A percentile compares a stretch with the other conserved stretches of the same genome.
These are phyloP conservation scores for Oncorhynchus mykiss DNA, from an alignment of 2,113 vertebrate genomes.

Conservation along the genomic window DNA sequence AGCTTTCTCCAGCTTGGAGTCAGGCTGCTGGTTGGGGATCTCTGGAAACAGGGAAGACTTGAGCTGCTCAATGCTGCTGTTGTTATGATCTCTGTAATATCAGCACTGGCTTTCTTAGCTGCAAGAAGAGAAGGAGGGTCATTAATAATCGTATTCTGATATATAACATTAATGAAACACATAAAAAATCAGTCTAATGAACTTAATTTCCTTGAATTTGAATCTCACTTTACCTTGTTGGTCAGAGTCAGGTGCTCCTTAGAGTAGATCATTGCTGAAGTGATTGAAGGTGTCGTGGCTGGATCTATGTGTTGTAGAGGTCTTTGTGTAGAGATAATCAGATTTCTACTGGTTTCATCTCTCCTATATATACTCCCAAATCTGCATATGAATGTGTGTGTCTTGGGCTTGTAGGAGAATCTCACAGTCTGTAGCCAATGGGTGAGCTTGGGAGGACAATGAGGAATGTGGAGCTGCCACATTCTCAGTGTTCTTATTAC, in stretches of 20 bases:
- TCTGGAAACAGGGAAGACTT: constrained; percentile 48
- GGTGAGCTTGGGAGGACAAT: constrained; percentile 24
- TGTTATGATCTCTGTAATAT: constrained; percentile 69
- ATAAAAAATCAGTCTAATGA: background rate
- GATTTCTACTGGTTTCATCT: constrained; percentile 38
- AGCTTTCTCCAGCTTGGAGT: constrained; percentile 59
- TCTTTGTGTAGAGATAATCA: constrained; percentile 49
- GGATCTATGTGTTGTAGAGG: constrained; percentile 57
- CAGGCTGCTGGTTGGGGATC: constrained; percentile 35
- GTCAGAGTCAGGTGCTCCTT: constrained; percentile 55
- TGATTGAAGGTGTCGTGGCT: constrained; percentile 66
- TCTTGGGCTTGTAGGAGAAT: constrained; percentile 62
- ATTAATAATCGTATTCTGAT: constrained; percentile 17
- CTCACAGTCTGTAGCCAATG: constrained; percentile 74
- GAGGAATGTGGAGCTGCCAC: too few species aligned
- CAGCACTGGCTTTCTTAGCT: constrained; percentile 61
- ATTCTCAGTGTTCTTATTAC: constrained; percentile 40
- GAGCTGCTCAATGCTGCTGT: constrained; percentile 69
- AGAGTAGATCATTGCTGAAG: constrained; percentile 49
- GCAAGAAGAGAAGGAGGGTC: constrained; percentile 12
- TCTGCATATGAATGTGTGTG: constrained; percentile 76
- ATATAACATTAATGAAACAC: background rate
- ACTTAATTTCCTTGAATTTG: background rate
- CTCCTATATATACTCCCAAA: constrained; percentile 69
- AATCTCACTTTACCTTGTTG: constrained; percentile 63